Evolutionary conservation across 1,140 invertebrate species (phyloP), one percentile per base, ranked within the genome.

Genomic region (Anadara kagoshimensis): DNA sequence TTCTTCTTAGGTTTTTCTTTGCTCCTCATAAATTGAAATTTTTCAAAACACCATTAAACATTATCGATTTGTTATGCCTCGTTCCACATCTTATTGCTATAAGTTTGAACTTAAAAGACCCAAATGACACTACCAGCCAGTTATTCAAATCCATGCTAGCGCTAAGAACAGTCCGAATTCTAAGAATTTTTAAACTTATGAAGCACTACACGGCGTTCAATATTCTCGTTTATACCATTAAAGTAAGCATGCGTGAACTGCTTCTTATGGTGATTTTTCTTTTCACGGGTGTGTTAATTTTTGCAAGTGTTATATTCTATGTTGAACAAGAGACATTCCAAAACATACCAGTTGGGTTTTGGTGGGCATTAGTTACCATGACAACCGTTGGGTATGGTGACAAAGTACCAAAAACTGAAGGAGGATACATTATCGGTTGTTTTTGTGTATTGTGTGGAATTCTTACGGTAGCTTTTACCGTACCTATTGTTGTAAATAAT

Each of bases 281-380:
- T 36, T 85, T 87, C 62, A 86, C 80, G 1, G 88, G 88, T 0
- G 87, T 89, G 1, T 74, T 89, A 11, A 87, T 89, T 22, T 89
- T 89, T 54, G 85, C 87, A 47, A 87, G 86, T 78, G 68, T 88
- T 45, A 86, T 88, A 24, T 86, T 87, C 70, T 87, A 86, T 76
- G 78, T 79, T 12, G 88, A 89, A 66, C 77, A 76, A 43, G 73
- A 75, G 22, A 87, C 78, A 26, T 89, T 89, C 79, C 79, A 75
- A 61, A 97, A 95, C 90, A 99, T 99, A 91, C 97, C 97, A 11
- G 91, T 97, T 63, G 97, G 96, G 22, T 91, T 98, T 73, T 99
- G 97, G 97, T 99, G 97, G 97, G 97, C 97, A 18, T 91, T 99
- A 86, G 97, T 99, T 72, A 99, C 97, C 57, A 98, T 99, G 97